A percentile compares a stretch with the other conserved stretches of the same genome.
Evolutionary conservation across 1,140 invertebrate species (phyloP).

Genomic region (Harlomillsia oculata): DNA sequence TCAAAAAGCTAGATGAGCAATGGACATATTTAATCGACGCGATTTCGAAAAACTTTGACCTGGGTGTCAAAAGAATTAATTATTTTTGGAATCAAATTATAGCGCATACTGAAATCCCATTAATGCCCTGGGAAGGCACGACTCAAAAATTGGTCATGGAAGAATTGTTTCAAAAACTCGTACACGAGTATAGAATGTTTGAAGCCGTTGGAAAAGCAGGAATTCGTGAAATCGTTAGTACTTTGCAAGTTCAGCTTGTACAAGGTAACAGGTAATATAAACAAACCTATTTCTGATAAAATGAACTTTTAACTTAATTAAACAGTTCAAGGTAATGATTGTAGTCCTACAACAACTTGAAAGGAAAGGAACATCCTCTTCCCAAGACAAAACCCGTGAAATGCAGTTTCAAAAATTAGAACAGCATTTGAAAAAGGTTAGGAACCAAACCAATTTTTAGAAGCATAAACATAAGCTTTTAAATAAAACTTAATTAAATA

Average conservation of each 20-base stretch:
- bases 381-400: no score
- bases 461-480: no score
- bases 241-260: slow-evolving; percentile 8
- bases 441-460: no score
- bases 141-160: not conserved
- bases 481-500: no score
- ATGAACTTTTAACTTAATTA: no score
- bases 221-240: slow-evolving; percentile 19
- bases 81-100: slow-evolving; percentile 12
- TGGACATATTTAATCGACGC: slow-evolving; percentile 16
- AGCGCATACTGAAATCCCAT: not conserved
- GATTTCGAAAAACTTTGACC: slow-evolving; percentile 14
- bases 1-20: slow-evolving; percentile 18
- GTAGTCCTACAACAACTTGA: no score
- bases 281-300: no score
- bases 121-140: slow-evolving; percentile 25
- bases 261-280: no score
- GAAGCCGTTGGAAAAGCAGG: slow-evolving; percentile 24
- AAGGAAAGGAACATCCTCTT: no score
- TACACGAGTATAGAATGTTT: slow-evolving; percentile 21
- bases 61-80: slow-evolving; percentile 4
- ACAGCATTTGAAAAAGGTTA: no score
- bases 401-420: no score
- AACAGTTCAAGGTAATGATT: no score
- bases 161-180: slow-evolving; percentile 6